Percentiles rank a stretch among this genome's conserved stretches.
phyloP scores from a whole-genome alignment of 2,888 invertebrate genomes.

The Dimorphilus gyrociliatus region DNA sequence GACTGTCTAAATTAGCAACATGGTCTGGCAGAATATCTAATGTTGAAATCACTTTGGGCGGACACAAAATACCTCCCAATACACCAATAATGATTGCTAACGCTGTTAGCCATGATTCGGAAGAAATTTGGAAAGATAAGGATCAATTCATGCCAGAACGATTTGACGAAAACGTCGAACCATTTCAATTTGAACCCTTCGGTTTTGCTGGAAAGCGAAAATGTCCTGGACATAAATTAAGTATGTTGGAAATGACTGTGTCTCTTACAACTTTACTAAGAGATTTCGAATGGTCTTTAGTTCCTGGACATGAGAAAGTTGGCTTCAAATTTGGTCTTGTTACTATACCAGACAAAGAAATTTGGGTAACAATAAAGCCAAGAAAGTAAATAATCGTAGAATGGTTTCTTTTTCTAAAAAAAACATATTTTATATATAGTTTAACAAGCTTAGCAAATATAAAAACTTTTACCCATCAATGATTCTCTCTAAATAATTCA shows the following conservation, averaged over 20 bases:
- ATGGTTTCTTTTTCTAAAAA: too few relatives aligned
- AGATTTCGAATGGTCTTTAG: conserved; percentile 24
- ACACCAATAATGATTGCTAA: too few relatives aligned
- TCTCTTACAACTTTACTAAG: conserved; percentile 20
- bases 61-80: conserved; percentile 33
- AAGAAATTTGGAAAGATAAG: too few relatives aligned
- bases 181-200: conserved; percentile 31
- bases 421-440: too few relatives aligned
- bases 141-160: too few relatives aligned
- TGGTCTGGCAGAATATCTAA: conserved; percentile 32
- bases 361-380: conserved; percentile 28
- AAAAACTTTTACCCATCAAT: too few relatives aligned
- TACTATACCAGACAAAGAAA: conserved; percentile 32
- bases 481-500: too few relatives aligned
- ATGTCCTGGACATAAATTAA: too few relatives aligned
- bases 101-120: too few relatives aligned
- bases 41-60: conserved; percentile 30
- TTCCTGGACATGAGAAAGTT: conserved; percentile 28
- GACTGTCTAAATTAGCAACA: conserved; percentile 30
- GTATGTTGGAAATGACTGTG: conserved; percentile 20
- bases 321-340: conserved; percentile 28
- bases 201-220: conserved; percentile 35
- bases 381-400: too few relatives aligned
- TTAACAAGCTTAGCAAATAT: too few relatives aligned
- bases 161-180: too few relatives aligned